Conservation (phyloP, 2,888 invertebrate species). For the Tenthredo livida region DNA sequence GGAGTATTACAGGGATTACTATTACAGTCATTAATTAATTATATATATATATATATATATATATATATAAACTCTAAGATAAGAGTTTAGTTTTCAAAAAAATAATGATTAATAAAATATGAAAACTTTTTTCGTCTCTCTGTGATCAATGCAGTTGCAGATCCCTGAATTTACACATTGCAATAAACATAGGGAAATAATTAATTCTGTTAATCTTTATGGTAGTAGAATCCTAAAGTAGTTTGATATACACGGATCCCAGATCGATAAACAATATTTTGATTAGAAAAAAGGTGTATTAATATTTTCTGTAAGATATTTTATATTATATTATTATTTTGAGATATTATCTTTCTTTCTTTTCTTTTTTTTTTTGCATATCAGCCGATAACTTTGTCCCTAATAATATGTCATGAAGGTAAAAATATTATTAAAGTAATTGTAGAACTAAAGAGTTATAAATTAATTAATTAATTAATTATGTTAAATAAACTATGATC, state of each 20-base stretch:
- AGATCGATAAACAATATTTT: neutral
- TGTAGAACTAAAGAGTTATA: slow-evolving; percentile 39
- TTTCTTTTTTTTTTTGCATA: too few relatives aligned
- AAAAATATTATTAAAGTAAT: slow-evolving; percentile 37
- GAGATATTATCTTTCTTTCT: neutral
- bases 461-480: slow-evolving; percentile 26
- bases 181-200: too few relatives aligned
- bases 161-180: too few relatives aligned
- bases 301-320: neutral
- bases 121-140: neutral
- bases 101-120: too few relatives aligned
- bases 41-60: too few relatives aligned
- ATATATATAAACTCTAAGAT: too few relatives aligned
- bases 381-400: slow-evolving; percentile 45
- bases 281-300: slow-evolving; percentile 25
- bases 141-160: neutral
- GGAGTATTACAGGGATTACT: slow-evolving; percentile 19
- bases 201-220: too few relatives aligned
- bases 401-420: slow-evolving; percentile 53
- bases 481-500: slow-evolving; percentile 43
- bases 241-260: neutral
- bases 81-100: neutral
- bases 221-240: too few relatives aligned
- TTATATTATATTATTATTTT: too few relatives aligned
- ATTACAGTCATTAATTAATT: neutral